phyloP scores from a whole-genome alignment of 1,140 invertebrate genomes.

The Sarcophaga peregrina region DNA sequence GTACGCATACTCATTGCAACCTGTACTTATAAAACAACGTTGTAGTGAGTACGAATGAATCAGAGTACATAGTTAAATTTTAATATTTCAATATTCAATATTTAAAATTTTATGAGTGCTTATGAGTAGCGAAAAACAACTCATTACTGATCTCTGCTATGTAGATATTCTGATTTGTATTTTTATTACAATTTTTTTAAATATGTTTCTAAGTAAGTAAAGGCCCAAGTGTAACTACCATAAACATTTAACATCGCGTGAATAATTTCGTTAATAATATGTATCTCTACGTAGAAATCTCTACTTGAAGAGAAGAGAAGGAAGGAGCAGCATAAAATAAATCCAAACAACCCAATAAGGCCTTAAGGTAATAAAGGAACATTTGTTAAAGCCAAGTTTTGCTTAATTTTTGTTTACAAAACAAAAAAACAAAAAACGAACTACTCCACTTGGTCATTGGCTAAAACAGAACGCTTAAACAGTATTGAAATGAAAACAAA shows the following conservation, averaged over 20 bases:
- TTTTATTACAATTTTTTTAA: too few relatives aligned
- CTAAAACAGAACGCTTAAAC: not conserved
- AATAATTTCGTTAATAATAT: conserved; percentile 34
- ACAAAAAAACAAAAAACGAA: not conserved
- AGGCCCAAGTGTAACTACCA: not conserved
- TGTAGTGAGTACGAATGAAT: too few relatives aligned
- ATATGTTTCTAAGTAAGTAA: too few relatives aligned
- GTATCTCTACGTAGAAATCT: conserved; percentile 27
- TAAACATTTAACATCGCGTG: conserved; percentile 30
- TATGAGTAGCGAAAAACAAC: too few relatives aligned
- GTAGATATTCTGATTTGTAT: too few relatives aligned
- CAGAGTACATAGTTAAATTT: too few relatives aligned
- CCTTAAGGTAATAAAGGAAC: not conserved
- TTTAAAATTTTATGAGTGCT: too few relatives aligned
- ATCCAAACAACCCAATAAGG: not conserved
- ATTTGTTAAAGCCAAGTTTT: not conserved
- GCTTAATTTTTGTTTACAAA: too few relatives aligned
- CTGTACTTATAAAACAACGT: too few relatives aligned
- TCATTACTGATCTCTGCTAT: too few relatives aligned
- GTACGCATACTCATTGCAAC: too few relatives aligned
- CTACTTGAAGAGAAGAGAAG: not conserved
- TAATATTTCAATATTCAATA: too few relatives aligned
- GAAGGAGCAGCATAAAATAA: conserved; percentile 10
- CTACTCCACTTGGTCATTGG: conserved; percentile 19
- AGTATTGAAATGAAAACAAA: not conserved